These are phyloP conservation scores for Plusia festucae DNA, from an alignment of 2,888 invertebrate genomes.

Conservation along the genomic window DNA sequence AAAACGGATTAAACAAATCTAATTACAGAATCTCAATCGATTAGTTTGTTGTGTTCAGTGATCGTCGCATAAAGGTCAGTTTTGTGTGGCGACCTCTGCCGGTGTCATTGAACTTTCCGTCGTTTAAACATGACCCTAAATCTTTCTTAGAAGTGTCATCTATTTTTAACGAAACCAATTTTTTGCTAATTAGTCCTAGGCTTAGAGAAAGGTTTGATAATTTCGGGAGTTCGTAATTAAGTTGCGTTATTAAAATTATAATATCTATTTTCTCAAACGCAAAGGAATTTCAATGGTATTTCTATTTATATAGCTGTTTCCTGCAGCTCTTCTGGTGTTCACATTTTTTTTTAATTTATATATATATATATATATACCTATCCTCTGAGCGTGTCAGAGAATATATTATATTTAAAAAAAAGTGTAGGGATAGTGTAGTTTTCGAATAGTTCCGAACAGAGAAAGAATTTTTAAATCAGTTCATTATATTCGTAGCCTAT, in stretches of 20 bases:
- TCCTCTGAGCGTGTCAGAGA: too few species aligned
- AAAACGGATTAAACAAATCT: not conserved
- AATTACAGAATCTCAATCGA: not conserved
- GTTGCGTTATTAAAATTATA: not conserved
- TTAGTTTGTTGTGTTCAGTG: conserved; percentile 14
- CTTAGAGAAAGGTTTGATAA: not conserved
- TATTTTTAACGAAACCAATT: conserved; percentile 38
- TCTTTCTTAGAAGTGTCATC: conserved; percentile 21
- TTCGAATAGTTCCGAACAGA: too few species aligned
- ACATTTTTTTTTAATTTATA: too few species aligned
- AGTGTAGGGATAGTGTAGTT: too few species aligned
- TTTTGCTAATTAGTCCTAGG: conserved; percentile 10
- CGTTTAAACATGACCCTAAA: conserved; percentile 46
- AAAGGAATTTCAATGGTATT: too few species aligned
- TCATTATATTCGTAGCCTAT: too few species aligned
- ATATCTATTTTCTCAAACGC: too few species aligned
- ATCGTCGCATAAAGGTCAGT: conserved; percentile 38
- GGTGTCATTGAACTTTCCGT: conserved; percentile 55
- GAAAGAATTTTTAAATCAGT: too few species aligned
- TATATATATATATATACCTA: too few species aligned
- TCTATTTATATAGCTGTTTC: too few species aligned
- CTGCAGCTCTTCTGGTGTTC: too few species aligned
- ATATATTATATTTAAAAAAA: too few species aligned
- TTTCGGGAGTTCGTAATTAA: not conserved
- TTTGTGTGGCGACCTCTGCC: conserved; percentile 33